These are phyloP conservation scores for Drosophila sp. DNA, from an alignment of 1,140 invertebrate species.

Conservation along the genomic window DNA sequence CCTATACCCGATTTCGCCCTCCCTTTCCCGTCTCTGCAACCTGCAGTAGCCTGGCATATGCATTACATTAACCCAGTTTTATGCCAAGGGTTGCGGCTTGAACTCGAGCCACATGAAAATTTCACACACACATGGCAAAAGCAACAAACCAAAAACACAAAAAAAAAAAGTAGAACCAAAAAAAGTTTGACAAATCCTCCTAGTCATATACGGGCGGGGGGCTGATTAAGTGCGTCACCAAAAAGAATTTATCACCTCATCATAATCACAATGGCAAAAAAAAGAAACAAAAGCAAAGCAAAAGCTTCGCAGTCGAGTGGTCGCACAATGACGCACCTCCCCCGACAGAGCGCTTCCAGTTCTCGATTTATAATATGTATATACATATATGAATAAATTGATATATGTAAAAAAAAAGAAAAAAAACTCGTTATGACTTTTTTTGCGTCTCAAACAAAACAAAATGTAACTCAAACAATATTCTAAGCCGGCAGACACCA, in stretches of 20 bases:
- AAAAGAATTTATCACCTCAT: slow-evolving; percentile 50
- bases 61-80: slow-evolving; percentile 79
- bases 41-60: slow-evolving; percentile 38
- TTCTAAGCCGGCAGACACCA: slow-evolving; percentile 27
- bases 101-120: slow-evolving; percentile 45
- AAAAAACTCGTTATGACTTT: slow-evolving; percentile 45
- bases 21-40: background rate
- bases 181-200: slow-evolving; percentile 12
- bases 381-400: slow-evolving; percentile 19
- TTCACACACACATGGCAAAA: slow-evolving; percentile 43
- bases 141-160: slow-evolving; percentile 12
- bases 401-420: slow-evolving; percentile 33
- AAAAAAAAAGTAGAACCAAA: background rate
- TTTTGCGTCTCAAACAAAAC: slow-evolving; percentile 65
- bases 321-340: slow-evolving; percentile 41
- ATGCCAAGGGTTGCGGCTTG: slow-evolving; percentile 51
- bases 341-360: slow-evolving; percentile 30
- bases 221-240: slow-evolving; percentile 71
- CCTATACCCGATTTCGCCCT: background rate
- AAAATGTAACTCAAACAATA: slow-evolving; percentile 38
- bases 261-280: slow-evolving; percentile 48
- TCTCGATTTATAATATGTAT: slow-evolving; percentile 33
- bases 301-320: slow-evolving; percentile 32
- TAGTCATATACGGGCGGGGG: background rate
- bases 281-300: slow-evolving; percentile 28